Percentiles rank a stretch among this genome's conserved stretches.
phyloP scores from a whole-genome alignment of 2,113 vertebrate genomes.

The Ophiodon elongatus region DNA sequence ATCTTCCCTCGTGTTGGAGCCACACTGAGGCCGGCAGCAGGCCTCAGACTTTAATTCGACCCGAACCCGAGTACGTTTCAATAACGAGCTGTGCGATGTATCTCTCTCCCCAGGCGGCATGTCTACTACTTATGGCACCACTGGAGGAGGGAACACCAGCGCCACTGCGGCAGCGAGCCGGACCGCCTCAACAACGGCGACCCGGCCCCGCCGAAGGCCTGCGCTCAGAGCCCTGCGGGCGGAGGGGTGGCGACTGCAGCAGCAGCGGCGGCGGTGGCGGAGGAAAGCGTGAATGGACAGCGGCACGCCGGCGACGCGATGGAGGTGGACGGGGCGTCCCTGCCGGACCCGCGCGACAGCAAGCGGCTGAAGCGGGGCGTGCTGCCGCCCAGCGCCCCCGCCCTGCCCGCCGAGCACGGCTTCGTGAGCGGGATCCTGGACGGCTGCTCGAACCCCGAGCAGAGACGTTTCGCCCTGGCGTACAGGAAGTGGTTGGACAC shows the following conservation, averaged over 20 bases:
- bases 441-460: constrained; percentile 86
- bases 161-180: constrained; percentile 22
- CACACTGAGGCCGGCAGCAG: no score
- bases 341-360: constrained; percentile 86
- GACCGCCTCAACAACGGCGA: constrained; percentile 66
- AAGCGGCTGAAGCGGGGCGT: constrained; percentile 93
- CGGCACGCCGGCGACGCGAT: constrained; percentile 75
- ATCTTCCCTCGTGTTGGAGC: no score
- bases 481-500: constrained; percentile 95
- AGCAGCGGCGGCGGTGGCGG: no score
- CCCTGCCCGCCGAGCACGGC: constrained; percentile 86
- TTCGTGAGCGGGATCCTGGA: constrained; percentile 89
- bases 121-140: constrained; percentile 92
- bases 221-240: neutral
- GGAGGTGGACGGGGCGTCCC: constrained; percentile 88
- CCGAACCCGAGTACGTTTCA: no score
- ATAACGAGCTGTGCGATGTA: neutral
- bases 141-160: constrained; percentile 83
- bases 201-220: constrained; percentile 45
- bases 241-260: no score
- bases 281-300: constrained; percentile 73
- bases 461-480: constrained; percentile 91
- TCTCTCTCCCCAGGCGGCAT: constrained; percentile 83
- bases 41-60: no score
- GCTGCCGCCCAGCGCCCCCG: constrained; percentile 75